Conservation (phyloP, 2,113 vertebrate species). For the Psammodynastes pulverulentus region DNA sequence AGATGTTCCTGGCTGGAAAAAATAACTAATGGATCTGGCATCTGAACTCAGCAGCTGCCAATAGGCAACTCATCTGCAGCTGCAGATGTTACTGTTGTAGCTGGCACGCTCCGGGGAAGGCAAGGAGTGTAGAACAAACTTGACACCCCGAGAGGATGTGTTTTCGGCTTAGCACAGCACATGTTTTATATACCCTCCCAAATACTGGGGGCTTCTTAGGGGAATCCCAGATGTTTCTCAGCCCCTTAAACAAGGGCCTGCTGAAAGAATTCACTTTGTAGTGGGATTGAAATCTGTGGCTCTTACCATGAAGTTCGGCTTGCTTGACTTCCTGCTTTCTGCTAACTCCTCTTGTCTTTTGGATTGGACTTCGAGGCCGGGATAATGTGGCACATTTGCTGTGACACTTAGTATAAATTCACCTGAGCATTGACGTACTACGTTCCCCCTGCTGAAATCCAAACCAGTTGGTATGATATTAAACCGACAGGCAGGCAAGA, state of each 20-base stretch:
- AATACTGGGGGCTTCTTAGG: not conserved
- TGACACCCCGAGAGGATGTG: fast-evolving
- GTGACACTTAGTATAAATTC: not conserved
- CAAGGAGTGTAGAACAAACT: not conserved
- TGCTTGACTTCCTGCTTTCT: not conserved
- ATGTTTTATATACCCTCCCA: not conserved
- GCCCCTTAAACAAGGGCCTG: not conserved
- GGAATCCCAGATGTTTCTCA: not conserved
- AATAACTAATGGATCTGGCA: fast-evolving
- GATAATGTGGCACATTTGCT: not conserved
- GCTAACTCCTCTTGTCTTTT: not conserved
- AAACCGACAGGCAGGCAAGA: not conserved
- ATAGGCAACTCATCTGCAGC: slow-evolving; percentile 4
- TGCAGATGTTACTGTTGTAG: slow-evolving; percentile 11
- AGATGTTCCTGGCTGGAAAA: slow-evolving; percentile 46
- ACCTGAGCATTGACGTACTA: not conserved
- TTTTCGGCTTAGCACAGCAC: slow-evolving; percentile 11
- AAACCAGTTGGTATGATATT: not conserved
- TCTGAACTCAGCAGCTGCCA: slow-evolving; percentile 45
- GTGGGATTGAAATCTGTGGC: fast-evolving
- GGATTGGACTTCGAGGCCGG: not conserved
- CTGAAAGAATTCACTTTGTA: not conserved
- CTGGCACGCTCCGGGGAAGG: not conserved
- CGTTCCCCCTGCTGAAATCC: not conserved
- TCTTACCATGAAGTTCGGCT: not conserved